phyloP scores from a whole-genome alignment of 92 coral and sea anemone genomes.

The Plumapathes pennacea region DNA sequence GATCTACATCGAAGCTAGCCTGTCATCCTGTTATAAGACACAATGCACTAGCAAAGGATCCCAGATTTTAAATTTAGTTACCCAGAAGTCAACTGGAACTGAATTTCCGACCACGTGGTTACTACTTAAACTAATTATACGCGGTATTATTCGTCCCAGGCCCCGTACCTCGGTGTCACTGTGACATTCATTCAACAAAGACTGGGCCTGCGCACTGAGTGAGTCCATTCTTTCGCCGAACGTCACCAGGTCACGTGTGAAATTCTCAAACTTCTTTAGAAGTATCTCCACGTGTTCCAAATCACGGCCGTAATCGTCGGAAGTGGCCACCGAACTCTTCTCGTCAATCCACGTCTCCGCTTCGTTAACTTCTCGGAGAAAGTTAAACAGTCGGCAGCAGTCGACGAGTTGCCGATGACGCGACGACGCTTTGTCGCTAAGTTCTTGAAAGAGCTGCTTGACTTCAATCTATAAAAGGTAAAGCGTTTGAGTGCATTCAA shows the following conservation, averaged over 20 bases:
- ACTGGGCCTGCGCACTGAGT: conserved; percentile 81
- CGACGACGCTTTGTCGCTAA: conserved; percentile 55
- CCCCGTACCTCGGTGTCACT: conserved; percentile 72
- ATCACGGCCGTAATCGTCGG: conserved; percentile 95
- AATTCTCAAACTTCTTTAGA: conserved; percentile 89
- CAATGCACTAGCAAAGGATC: no score
- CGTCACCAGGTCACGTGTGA: conserved; percentile 91
- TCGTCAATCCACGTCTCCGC: conserved; percentile 95
- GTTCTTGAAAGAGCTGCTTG: conserved; percentile 59
- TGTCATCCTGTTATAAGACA: no score
- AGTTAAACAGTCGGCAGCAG: conserved; percentile 70
- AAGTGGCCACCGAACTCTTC: conserved; percentile 70
- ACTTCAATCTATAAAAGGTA: no score
- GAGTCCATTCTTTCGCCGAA: conserved; percentile 87
- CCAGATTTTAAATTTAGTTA: no score
- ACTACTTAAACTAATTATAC: no score
- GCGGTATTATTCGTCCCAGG: no score
- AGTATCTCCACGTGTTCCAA: conserved; percentile 94
- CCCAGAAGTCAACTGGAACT: no score
- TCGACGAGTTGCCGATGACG: conserved; percentile 80
- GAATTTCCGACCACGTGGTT: no score
- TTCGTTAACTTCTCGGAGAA: conserved; percentile 87
- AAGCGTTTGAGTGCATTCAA: no score
- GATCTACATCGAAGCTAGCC: no score
- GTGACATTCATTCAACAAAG: conserved; percentile 66